Conservation (phyloP, 2,113 vertebrate genomes). For the Pollachius pollachius region DNA sequence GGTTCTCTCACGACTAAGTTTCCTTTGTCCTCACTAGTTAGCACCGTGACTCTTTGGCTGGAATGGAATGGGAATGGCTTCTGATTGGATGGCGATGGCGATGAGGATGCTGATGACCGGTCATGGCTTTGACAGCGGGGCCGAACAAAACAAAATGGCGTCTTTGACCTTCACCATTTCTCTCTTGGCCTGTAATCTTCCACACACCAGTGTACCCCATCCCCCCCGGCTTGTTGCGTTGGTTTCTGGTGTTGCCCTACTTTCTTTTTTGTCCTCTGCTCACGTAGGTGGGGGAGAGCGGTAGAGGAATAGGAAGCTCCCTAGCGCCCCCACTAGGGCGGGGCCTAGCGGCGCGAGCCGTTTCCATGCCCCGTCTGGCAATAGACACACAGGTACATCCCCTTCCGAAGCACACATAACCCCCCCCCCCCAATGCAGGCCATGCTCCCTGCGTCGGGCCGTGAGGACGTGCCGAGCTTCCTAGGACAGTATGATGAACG, state of each 20-base stretch:
- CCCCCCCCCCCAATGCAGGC: conserved; percentile 26
- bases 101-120: conserved; percentile 6
- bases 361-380: conserved; percentile 94
- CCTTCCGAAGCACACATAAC: conserved; percentile 22
- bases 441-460: conserved; percentile 30
- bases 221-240: conserved; percentile 37
- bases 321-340: conserved; percentile 61
- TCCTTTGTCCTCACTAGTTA: conserved; percentile 35
- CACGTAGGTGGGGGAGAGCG: conserved; percentile 66
- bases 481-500: conserved; percentile 35
- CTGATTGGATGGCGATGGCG: conserved; percentile 39
- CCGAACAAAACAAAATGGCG: conserved; percentile 7
- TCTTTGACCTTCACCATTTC: conserved; percentile 10
- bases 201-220: neutral
- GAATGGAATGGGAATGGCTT: conserved; percentile 49
- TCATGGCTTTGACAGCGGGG: conserved; percentile 30
- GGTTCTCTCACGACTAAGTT: conserved; percentile 27
- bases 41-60: conserved; percentile 40
- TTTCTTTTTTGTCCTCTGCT: conserved; percentile 60
- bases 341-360: conserved; percentile 78
- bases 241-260: conserved; percentile 55
- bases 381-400: conserved; percentile 87
- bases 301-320: conserved; percentile 54
- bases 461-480: conserved; percentile 41
- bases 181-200: neutral